These are phyloP conservation scores for Ornithorhynchus anatinus DNA, from an alignment of 2,113 vertebrate genomes.

Conservation along the genomic window DNA sequence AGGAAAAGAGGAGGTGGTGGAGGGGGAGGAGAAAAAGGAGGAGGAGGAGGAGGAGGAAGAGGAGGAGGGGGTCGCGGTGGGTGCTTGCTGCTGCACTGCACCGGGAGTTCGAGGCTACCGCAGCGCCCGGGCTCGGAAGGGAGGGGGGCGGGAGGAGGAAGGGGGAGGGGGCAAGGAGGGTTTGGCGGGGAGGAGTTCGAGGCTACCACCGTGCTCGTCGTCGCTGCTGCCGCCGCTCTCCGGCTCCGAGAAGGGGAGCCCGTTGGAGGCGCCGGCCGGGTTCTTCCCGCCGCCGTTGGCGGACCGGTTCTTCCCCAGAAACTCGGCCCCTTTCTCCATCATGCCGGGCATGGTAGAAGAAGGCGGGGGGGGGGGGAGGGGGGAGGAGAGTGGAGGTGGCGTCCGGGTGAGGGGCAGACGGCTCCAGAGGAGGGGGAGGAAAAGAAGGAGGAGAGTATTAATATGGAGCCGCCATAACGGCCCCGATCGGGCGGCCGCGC, in stretches of 20 bases:
- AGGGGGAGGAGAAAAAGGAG: slow-evolving; percentile 23
- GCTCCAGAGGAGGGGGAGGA: slow-evolving; percentile 37
- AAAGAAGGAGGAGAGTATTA: slow-evolving; percentile 40
- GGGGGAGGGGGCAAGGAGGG: slow-evolving; percentile 25
- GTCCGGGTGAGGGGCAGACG: slow-evolving; percentile 35
- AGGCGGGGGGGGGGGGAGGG: slow-evolving; percentile 35
- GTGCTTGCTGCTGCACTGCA: slow-evolving; percentile 30
- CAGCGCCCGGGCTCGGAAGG: slow-evolving; percentile 27
- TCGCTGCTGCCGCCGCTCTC: slow-evolving; percentile 89
- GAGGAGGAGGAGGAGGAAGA: slow-evolving; percentile 5
- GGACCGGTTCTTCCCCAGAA: slow-evolving; percentile 82
- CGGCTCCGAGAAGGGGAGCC: slow-evolving; percentile 81
- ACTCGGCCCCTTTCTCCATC: slow-evolving; percentile 92
- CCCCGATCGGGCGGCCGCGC: slow-evolving; percentile 45
- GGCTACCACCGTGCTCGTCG: slow-evolving; percentile 92
- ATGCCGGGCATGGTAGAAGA: slow-evolving; percentile 82
- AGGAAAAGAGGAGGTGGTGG: background rate
- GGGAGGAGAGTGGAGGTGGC: slow-evolving; percentile 33
- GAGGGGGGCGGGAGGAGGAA: slow-evolving; percentile 33
- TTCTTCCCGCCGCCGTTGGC: slow-evolving; percentile 86
- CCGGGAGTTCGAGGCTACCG: slow-evolving; percentile 45
- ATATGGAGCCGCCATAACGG: slow-evolving; percentile 64
- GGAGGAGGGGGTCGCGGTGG: slow-evolving; percentile 5
- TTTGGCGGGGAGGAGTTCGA: slow-evolving; percentile 68
- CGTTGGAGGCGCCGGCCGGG: slow-evolving; percentile 85